Base-by-base conservation (phyloP, 2,797 vertebrate genomes). In the Myoxocephalus aenaeus region DNA sequence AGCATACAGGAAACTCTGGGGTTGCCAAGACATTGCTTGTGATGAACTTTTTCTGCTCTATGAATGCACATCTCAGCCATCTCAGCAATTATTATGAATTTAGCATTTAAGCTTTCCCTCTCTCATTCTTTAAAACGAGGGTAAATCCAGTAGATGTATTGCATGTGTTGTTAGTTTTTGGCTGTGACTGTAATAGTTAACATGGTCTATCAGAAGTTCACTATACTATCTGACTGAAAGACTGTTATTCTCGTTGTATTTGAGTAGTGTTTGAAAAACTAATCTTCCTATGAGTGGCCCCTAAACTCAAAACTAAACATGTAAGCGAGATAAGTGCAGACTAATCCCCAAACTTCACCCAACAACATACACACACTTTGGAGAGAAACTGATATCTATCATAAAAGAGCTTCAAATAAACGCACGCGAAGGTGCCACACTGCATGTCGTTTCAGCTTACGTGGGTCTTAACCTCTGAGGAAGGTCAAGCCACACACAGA, bases 401-500 rank as follows among this genome's bases (percentile, higher is more conserved):
- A 64, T 68, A 62, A 65, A 64, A 69, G 59, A 50, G 46, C 68
- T 44, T 75, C 34, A 65, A 70, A 83, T 69, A 76, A 80, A 79
- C 71, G 17, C 69, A 70, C 22, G 9, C 64, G 79, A 73, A 88
- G 87, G 70, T 87, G 85, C 32, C 17, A 84, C 73, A 64, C 84
- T 61, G 67, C 82, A 79, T 78, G 73, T 85, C 10, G 65, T 75
- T 67, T 75, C 64, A 27, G 56, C 74, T 91, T 79, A 65, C 81
- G 2, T 4, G 70, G 76, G 80, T 87, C 69, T 82, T 82, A 73
- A 85, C 88, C 86, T 75, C 70, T 8, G 7, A 13, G 50, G 36
- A 46, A 71, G 88, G 86, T 86, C 86, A 50, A 77, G 34, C 70
- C 82, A 65, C 84, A 86, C 85, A 79, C 84, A 76, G 36, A 57